Evolutionary conservation across 2,797 vertebrate genomes (phyloP).

Genomic region (Sebastes nivosus): DNA sequence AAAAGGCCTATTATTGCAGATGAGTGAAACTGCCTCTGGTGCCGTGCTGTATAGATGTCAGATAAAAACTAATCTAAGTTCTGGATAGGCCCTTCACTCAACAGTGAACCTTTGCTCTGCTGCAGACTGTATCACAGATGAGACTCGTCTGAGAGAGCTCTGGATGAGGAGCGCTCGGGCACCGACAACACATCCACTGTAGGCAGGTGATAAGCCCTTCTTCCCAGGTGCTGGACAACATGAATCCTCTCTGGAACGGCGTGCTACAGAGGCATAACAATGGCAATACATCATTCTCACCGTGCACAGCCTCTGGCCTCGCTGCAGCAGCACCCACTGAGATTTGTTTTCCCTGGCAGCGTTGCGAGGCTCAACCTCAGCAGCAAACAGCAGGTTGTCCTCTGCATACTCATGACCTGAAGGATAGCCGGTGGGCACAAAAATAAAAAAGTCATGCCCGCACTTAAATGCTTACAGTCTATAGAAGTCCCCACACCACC

Average conservation of each 20-base stretch:
- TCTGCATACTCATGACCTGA: slow-evolving; percentile 95
- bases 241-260: slow-evolving; percentile 36
- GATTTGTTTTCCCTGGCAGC: slow-evolving; percentile 87
- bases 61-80: slow-evolving; percentile 56
- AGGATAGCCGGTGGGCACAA: slow-evolving; percentile 6
- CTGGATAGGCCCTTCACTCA: slow-evolving; percentile 23
- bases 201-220: slow-evolving; percentile 61
- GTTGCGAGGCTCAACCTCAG: slow-evolving; percentile 90
- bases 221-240: slow-evolving; percentile 44
- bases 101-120: slow-evolving; percentile 37
- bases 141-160: slow-evolving; percentile 14
- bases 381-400: slow-evolving; percentile 94
- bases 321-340: slow-evolving; percentile 87
- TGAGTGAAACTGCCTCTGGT: slow-evolving; percentile 6
- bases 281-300: slow-evolving; percentile 75
- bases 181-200: slow-evolving; percentile 42
- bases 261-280: slow-evolving; percentile 57
- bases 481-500: not conserved
- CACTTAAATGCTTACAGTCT: not conserved
- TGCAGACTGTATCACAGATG: slow-evolving; percentile 43
- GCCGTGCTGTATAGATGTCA: slow-evolving; percentile 24
- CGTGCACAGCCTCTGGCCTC: slow-evolving; percentile 87
- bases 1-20: not conserved
- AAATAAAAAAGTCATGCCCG: not conserved
- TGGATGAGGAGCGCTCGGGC: slow-evolving; percentile 24